Conservation (phyloP, 2,888 invertebrate species). For the Synergus gifuensis region DNA sequence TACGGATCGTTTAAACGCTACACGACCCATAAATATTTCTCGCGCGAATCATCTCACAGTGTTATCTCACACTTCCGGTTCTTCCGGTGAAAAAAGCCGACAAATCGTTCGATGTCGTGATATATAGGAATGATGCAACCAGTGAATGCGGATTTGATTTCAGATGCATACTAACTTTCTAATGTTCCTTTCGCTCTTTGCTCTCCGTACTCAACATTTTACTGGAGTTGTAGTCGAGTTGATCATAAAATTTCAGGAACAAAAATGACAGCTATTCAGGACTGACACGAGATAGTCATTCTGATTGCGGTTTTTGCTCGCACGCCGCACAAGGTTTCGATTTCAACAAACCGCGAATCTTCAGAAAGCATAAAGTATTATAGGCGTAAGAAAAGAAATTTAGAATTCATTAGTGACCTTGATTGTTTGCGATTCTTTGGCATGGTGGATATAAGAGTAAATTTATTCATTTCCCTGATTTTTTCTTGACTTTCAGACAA, state of each 20-base stretch:
- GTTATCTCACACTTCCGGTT: constrained; percentile 40
- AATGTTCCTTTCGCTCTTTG: constrained; percentile 19
- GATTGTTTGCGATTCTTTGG: not conserved
- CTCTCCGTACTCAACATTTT: not conserved
- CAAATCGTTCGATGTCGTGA: constrained; percentile 27
- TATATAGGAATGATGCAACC: constrained; percentile 29
- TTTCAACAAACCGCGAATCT: not conserved
- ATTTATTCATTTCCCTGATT: no score
- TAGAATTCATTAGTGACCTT: not conserved
- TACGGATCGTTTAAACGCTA: constrained; percentile 17
- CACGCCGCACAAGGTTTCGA: not conserved
- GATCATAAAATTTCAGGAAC: constrained; percentile 13
- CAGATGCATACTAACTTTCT: constrained; percentile 36
- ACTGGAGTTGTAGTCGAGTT: not conserved
- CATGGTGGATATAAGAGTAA: no score
- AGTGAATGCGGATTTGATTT: constrained; percentile 26
- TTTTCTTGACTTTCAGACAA: no score
- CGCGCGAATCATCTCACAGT: not conserved
- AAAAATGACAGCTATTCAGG: constrained; percentile 3
- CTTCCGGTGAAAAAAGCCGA: constrained; percentile 28
- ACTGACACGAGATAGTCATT: not conserved
- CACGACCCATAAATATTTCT: constrained; percentile 32
- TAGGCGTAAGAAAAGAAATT: constrained; percentile 7
- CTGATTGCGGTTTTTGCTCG: not conserved
- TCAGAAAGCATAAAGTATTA: not conserved